Evolutionary conservation across 1,140 invertebrate genomes (phyloP).

Genomic region (Formica selysi): DNA sequence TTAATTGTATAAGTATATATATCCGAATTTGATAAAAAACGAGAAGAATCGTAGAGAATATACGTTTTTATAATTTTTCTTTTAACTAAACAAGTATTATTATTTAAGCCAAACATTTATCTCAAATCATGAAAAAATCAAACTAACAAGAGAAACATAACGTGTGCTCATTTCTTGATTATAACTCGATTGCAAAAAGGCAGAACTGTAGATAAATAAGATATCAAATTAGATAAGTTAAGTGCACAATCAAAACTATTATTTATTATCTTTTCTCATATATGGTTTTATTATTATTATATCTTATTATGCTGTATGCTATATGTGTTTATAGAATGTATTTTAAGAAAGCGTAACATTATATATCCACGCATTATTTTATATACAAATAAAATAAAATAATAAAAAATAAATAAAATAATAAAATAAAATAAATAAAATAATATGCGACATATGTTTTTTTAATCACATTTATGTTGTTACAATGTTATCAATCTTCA

Average conservation of each 20-base stretch:
- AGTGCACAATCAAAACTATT: background rate
- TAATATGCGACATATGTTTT: slow-evolving; percentile 1
- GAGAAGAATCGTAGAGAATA: too few relatives aligned
- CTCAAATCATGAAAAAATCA: background rate
- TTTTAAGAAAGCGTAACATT: slow-evolving; percentile 16
- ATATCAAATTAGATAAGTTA: background rate
- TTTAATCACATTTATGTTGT: background rate
- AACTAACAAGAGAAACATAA: background rate
- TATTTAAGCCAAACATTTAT: background rate
- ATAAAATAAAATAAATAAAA: background rate
- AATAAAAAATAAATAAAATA: background rate
- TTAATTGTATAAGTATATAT: background rate
- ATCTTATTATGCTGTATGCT: background rate
- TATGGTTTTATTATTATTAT: slow-evolving; percentile 7
- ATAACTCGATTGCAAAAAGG: background rate
- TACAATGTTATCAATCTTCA: background rate
- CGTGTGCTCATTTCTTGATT: background rate
- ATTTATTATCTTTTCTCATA: slow-evolving; percentile 12
- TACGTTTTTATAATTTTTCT: too few relatives aligned
- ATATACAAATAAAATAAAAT: slow-evolving; percentile 14
- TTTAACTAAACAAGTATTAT: background rate
- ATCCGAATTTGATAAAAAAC: background rate
- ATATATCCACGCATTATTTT: slow-evolving; percentile 10
- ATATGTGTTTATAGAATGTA: slow-evolving; percentile 40
- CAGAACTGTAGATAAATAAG: background rate